These are phyloP conservation scores for Hippocampus mohnikei DNA, from an alignment of 2,113 vertebrate species.

Conservation along the genomic window DNA sequence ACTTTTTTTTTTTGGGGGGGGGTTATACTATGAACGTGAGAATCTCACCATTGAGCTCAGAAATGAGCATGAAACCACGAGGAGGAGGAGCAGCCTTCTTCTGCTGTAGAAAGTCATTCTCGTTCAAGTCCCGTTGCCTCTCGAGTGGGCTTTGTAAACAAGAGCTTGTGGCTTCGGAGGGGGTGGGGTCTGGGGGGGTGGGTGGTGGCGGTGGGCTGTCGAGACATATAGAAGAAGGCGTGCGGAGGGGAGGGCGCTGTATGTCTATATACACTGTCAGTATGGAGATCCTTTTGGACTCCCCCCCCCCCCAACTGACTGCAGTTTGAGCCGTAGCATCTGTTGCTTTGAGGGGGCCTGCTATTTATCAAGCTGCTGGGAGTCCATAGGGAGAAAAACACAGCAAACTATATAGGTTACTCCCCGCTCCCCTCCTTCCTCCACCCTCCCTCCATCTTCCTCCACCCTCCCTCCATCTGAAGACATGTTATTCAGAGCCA, in stretches of 20 bases:
- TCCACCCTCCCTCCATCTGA: constrained; percentile 14
- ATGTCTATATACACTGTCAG: constrained; percentile 40
- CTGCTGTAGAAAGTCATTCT: constrained; percentile 12
- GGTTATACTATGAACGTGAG: too few species aligned
- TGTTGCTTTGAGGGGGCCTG: constrained; percentile 68
- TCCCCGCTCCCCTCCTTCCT: constrained; percentile 13
- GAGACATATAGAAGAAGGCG: constrained; percentile 10
- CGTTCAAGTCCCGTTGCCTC: neutral
- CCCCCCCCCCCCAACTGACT: constrained; percentile 35
- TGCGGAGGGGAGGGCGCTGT: neutral
- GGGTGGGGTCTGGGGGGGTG: constrained; percentile 1
- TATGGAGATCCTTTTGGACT: constrained; percentile 45
- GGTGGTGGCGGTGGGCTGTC: neutral
- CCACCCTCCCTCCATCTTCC: constrained; percentile 13
- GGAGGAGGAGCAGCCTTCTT: constrained; percentile 2
- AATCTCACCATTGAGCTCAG: too few species aligned
- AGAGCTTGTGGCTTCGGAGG: neutral
- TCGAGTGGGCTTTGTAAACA: constrained; percentile 23
- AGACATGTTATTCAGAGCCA: constrained; percentile 45
- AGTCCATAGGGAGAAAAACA: constrained; percentile 54
- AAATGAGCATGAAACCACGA: constrained; percentile 3
- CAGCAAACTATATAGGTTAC: constrained; percentile 59
- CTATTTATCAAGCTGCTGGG: constrained; percentile 67
- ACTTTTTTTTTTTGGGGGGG: neutral
- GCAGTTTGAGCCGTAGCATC: constrained; percentile 62